Evolutionary conservation across 2,888 invertebrate genomes (phyloP).

Genomic region (Nephrotoma guestfalica): DNA sequence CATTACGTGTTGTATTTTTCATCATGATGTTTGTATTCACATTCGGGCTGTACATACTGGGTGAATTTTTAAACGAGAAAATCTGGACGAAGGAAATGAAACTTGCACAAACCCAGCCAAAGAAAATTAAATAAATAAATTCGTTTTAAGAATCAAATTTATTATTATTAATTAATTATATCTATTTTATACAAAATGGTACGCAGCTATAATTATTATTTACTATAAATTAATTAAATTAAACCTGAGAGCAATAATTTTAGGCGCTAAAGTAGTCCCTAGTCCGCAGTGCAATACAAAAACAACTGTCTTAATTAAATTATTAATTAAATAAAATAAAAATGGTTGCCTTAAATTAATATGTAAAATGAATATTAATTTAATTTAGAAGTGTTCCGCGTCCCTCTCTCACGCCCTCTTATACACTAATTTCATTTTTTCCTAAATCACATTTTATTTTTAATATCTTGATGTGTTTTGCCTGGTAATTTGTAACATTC

Average conservation of each 20-base stretch:
- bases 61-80: constrained; percentile 54
- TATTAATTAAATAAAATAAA: neutral
- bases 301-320: neutral
- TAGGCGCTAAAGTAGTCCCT: neutral
- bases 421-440: neutral
- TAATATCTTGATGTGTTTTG: neutral
- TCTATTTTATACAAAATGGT: neutral
- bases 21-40: constrained; percentile 44
- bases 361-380: neutral
- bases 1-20: constrained; percentile 61
- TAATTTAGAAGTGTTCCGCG: neutral
- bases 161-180: neutral
- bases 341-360: neutral
- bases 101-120: constrained; percentile 18
- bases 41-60: constrained; percentile 48
- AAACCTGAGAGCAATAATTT: neutral
- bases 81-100: constrained; percentile 59
- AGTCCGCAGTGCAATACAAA: neutral
- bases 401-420: neutral
- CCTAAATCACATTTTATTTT: neutral
- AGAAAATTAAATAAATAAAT: neutral
- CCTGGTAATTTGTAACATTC: neutral
- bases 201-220: neutral
- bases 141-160: neutral
- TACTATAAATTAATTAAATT: neutral